phyloP scores from a whole-genome alignment of 2,113 vertebrate genomes.

The Lepus timidus region DNA sequence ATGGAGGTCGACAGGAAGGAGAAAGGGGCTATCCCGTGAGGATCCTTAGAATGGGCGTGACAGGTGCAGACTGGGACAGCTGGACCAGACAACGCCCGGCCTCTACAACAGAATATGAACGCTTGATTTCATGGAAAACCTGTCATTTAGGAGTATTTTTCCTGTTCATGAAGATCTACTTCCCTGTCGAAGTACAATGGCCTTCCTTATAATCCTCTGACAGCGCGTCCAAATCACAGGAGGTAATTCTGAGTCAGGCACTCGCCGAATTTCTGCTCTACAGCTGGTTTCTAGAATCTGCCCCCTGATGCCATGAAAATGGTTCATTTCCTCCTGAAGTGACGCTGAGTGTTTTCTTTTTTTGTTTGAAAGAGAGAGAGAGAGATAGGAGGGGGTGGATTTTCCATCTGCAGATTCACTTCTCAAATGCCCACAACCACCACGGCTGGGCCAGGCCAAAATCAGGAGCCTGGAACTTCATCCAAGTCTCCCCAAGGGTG shows the following conservation, averaged over 20 bases:
- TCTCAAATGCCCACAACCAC: too few relatives aligned
- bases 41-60: neutral
- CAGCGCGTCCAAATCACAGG: neutral
- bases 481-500: too few relatives aligned
- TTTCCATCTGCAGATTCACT: too few relatives aligned
- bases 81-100: neutral
- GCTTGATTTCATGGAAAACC: slow-evolving; percentile 27
- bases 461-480: too few relatives aligned
- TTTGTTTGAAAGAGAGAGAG: too few relatives aligned
- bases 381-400: too few relatives aligned
- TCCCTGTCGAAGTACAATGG: neutral
- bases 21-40: neutral
- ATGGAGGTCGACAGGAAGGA: too few relatives aligned
- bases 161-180: neutral
- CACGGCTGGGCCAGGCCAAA: too few relatives aligned
- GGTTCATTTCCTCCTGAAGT: neutral
- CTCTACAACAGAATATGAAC: neutral
- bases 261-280: neutral
- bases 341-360: neutral
- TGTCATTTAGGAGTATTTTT: slow-evolving; percentile 8
- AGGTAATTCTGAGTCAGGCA: slow-evolving; percentile 23
- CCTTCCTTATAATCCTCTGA: slow-evolving; percentile 13
- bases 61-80: neutral
- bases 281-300: slow-evolving; percentile 20
- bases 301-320: neutral